Conservation (phyloP, 1,140 invertebrate species). For the Olivierus martensii region DNA sequence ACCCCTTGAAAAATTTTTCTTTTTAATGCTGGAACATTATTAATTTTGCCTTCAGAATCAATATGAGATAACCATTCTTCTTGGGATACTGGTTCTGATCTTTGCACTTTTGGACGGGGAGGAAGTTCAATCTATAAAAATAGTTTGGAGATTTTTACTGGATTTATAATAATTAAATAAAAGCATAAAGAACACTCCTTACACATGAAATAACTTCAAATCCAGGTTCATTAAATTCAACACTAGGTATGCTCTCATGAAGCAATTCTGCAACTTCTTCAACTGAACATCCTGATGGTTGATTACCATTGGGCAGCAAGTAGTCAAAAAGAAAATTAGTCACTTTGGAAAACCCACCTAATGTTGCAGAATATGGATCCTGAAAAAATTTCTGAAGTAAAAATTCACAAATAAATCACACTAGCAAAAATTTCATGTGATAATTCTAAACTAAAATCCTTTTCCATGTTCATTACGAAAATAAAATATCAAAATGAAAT, state of each 20-base stretch:
- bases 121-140: constrained; percentile 30
- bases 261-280: constrained; percentile 43
- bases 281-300: constrained; percentile 26
- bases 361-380: constrained; percentile 60
- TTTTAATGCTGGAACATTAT: constrained; percentile 35
- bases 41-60: constrained; percentile 52
- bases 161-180: neutral
- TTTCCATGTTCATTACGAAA: neutral
- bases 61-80: constrained; percentile 64
- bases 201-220: constrained; percentile 32
- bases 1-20: constrained; percentile 54
- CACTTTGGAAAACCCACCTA: constrained; percentile 69
- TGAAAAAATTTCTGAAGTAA: constrained; percentile 34
- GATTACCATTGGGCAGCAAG: constrained; percentile 18
- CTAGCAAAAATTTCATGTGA: constrained; percentile 45
- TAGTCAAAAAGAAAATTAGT: constrained; percentile 44
- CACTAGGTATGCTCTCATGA: constrained; percentile 32
- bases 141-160: constrained; percentile 8
- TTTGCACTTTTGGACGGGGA: constrained; percentile 29
- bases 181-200: constrained; percentile 14
- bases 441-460: neutral
- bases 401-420: constrained; percentile 34
- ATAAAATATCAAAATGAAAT: neutral
- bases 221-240: constrained; percentile 35
- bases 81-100: constrained; percentile 51